phyloP scores from a whole-genome alignment of 2,797 vertebrate genomes.

The Phoxinus dragarum region DNA sequence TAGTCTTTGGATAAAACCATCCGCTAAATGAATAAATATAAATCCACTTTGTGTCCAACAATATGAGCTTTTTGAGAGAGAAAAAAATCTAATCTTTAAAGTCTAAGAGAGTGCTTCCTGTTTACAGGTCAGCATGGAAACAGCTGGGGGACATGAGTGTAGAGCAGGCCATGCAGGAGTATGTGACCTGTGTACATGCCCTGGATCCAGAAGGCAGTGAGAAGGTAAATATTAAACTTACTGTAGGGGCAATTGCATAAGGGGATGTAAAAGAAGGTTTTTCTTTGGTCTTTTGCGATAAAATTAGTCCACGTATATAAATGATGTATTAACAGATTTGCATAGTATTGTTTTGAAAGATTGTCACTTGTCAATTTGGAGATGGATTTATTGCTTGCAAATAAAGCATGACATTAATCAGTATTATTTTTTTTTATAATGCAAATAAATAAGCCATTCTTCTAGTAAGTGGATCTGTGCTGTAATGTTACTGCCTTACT shows the following conservation, averaged over 20 bases:
- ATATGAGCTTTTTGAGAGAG: neutral
- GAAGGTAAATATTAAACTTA: conserved; percentile 80
- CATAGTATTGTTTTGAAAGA: neutral
- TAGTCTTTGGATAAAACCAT: neutral
- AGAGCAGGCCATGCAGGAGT: conserved; percentile 94
- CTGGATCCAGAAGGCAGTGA: conserved; percentile 89
- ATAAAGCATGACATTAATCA: neutral
- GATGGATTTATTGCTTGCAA: neutral
- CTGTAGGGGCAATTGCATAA: neutral
- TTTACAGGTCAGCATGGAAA: conserved; percentile 94
- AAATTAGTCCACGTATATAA: neutral
- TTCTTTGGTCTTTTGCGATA: neutral
- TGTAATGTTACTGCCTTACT: neutral
- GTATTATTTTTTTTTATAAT: neutral
- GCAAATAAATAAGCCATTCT: neutral
- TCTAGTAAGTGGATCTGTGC: neutral
- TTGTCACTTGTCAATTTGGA: neutral
- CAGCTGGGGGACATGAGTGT: conserved; percentile 88
- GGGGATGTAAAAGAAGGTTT: neutral
- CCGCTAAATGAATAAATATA: neutral
- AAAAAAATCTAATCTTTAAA: no score
- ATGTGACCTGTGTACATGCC: conserved; percentile 86
- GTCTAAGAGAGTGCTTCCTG: neutral
- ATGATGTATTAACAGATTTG: neutral
- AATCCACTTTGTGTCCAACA: neutral